phyloP scores from a whole-genome alignment of 2,888 invertebrate species.

The Yponomeuta cagnagella region DNA sequence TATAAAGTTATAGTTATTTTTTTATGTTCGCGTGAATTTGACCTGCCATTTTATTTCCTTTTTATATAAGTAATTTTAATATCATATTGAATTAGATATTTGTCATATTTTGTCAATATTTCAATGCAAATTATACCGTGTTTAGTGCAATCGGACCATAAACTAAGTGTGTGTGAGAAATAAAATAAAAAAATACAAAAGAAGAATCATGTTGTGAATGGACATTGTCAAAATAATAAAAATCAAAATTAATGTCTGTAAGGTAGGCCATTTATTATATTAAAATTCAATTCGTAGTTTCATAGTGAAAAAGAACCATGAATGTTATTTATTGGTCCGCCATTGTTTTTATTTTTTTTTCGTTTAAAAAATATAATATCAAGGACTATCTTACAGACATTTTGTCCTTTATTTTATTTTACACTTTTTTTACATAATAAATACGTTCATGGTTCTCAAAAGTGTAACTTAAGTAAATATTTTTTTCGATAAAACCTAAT shows the following conservation, averaged over 20 bases:
- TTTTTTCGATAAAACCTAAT: constrained; percentile 15
- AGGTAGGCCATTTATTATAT: constrained; percentile 66
- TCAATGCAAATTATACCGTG: not conserved
- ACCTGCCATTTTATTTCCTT: not conserved
- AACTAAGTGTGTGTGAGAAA: constrained; percentile 1
- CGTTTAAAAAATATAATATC: constrained; percentile 22
- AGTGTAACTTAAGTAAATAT: constrained; percentile 15
- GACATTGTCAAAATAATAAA: constrained; percentile 49
- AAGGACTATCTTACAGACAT: constrained; percentile 71
- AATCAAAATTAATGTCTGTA: constrained; percentile 64
- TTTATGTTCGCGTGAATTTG: constrained; percentile 16
- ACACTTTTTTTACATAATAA: constrained; percentile 23
- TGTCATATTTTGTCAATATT: not conserved
- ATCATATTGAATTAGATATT: not conserved
- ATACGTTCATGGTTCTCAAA: constrained; percentile 65
- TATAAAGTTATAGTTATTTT: constrained; percentile 28
- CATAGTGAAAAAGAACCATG: constrained; percentile 52
- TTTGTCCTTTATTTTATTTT: constrained; percentile 36
- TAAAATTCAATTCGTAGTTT: constrained; percentile 22
- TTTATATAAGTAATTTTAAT: not conserved
- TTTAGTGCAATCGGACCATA: not conserved
- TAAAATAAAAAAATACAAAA: constrained; percentile 24
- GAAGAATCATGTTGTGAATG: constrained; percentile 69
- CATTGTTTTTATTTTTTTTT: constrained; percentile 23
- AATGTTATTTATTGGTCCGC: constrained; percentile 43